These are phyloP conservation scores for Physocephala rufipes DNA, from an alignment of 2,888 invertebrate species.

Conservation along the genomic window DNA sequence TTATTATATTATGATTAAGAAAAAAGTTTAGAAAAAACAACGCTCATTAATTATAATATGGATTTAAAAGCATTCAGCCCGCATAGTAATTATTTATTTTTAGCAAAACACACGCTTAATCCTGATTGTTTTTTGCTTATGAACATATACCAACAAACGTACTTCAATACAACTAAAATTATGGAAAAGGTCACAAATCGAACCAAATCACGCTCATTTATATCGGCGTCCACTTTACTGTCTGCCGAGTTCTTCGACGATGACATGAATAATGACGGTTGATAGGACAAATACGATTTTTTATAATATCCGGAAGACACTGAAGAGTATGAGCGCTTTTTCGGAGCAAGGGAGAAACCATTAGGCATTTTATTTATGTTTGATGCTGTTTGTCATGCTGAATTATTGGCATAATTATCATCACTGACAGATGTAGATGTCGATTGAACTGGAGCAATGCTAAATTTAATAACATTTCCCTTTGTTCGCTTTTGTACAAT, in stretches of 20 bases:
- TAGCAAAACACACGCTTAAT: not conserved
- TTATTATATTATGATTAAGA: too few species aligned
- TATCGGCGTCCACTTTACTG: conserved; percentile 10
- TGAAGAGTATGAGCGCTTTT: conserved; percentile 15
- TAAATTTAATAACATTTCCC: conserved; percentile 72
- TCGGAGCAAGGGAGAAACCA: not conserved
- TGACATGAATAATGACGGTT: conserved; percentile 29
- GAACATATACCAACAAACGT: conserved; percentile 43
- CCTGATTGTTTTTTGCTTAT: conserved; percentile 14
- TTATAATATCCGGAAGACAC: not conserved
- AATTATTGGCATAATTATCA: not conserved
- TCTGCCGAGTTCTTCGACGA: not conserved
- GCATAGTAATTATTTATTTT: conserved; percentile 2
- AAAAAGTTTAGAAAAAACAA: too few species aligned
- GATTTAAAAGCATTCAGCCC: not conserved
- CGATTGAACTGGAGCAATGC: conserved; percentile 67
- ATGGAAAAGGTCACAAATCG: conserved; percentile 38
- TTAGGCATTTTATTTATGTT: not conserved
- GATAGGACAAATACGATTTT: not conserved
- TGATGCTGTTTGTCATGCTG: conserved; percentile 49
- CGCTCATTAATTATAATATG: too few species aligned
- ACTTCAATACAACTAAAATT: conserved; percentile 40
- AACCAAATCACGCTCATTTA: conserved; percentile 25
- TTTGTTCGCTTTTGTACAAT: conserved; percentile 74
- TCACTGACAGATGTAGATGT: not conserved